phyloP scores from a whole-genome alignment of 1,140 invertebrate species.

The Helicorthomorpha holstii region DNA sequence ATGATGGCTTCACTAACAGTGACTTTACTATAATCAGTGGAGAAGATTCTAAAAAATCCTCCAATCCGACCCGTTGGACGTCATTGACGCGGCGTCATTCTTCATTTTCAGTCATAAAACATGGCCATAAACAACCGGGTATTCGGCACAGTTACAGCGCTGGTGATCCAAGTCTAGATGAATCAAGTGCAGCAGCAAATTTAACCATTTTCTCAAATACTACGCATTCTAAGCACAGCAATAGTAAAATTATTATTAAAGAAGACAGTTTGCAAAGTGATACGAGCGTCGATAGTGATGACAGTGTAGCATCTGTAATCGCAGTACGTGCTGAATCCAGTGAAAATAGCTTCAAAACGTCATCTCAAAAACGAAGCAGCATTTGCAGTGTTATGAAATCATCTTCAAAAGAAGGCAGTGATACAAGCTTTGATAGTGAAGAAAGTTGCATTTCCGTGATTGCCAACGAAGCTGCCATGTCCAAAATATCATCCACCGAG shows the following conservation, averaged over 20 bases:
- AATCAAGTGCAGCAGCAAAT: background rate
- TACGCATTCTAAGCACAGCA: background rate
- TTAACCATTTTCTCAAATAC: too few species aligned
- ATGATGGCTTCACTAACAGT: too few species aligned
- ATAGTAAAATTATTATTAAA: slow-evolving; percentile 6
- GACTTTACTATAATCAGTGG: too few species aligned
- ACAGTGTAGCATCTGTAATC: slow-evolving; percentile 19
- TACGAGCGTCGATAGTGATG: slow-evolving; percentile 15
- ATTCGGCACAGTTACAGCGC: background rate
- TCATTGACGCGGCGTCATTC: too few species aligned
- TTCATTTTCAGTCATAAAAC: too few species aligned
- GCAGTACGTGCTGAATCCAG: background rate
- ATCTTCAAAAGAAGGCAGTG: slow-evolving; percentile 73
- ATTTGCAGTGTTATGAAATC: background rate
- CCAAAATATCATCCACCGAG: background rate
- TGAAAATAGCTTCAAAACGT: background rate
- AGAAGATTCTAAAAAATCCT: too few species aligned
- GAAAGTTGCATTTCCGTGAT: slow-evolving; percentile 83
- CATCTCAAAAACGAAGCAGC: background rate
- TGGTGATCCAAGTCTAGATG: background rate
- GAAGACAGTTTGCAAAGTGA: slow-evolving; percentile 15
- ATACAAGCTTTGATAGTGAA: slow-evolving; percentile 81
- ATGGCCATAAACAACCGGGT: too few species aligned
- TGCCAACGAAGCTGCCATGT: slow-evolving; percentile 24
- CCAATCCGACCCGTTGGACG: too few species aligned